A percentile compares a stretch with the other conserved stretches of the same genome.
phyloP scores from a whole-genome alignment of 2,113 vertebrate genomes.

The Otocyon megalotis region DNA sequence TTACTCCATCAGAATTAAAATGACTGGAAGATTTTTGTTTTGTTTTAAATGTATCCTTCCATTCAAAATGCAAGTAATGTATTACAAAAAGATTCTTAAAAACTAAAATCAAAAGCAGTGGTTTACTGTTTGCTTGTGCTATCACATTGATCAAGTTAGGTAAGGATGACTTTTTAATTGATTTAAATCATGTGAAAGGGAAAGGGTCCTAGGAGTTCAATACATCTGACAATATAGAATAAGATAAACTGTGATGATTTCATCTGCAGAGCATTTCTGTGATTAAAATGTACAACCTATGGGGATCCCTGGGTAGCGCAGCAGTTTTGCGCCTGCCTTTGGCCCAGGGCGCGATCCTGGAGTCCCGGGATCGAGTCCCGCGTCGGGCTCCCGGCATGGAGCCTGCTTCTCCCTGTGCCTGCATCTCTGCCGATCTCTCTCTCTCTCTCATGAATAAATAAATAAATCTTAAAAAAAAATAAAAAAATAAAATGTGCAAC shows the following conservation, averaged over 20 bases:
- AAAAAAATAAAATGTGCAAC: neutral
- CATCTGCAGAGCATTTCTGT: neutral
- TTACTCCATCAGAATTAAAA: neutral
- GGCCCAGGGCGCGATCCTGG: too few relatives aligned
- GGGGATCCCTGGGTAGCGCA: too few relatives aligned
- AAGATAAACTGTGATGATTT: neutral
- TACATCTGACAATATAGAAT: neutral
- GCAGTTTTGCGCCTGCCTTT: too few relatives aligned
- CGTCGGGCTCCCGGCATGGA: too few relatives aligned
- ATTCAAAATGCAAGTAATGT: neutral
- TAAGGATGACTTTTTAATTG: slow-evolving; percentile 14
- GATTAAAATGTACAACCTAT: neutral
- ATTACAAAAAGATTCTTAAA: neutral
- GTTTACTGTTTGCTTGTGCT: neutral
- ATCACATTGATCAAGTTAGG: slow-evolving; percentile 13
- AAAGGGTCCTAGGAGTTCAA: neutral
- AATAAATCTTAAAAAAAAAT: too few relatives aligned
- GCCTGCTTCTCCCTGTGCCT: too few relatives aligned
- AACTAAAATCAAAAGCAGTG: neutral
- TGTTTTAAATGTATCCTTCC: neutral
- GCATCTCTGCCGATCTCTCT: too few relatives aligned
- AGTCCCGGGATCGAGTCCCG: too few relatives aligned
- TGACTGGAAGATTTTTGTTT: neutral
- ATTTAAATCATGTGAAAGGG: neutral
- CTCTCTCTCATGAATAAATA: too few relatives aligned